Evolutionary conservation across 2,113 vertebrate genomes (phyloP).

Genomic region (Aegotheles bennettii): DNA sequence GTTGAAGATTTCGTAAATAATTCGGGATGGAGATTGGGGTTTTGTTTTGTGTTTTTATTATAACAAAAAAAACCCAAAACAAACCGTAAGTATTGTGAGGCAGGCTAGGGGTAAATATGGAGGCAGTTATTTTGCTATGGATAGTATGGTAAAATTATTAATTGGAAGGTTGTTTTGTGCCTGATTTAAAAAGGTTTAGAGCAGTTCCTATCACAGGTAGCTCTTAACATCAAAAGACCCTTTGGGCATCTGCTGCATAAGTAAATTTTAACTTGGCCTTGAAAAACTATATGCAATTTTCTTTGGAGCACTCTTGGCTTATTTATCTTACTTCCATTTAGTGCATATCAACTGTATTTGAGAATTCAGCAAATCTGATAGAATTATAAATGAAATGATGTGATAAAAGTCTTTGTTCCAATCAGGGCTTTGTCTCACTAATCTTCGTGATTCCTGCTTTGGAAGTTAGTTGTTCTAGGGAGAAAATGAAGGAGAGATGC

Average conservation of each 20-base stretch:
- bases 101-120: neutral
- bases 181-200: neutral
- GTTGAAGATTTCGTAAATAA: neutral
- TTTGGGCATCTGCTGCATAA: neutral
- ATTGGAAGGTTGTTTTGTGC: neutral
- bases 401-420: neutral
- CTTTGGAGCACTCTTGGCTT: neutral
- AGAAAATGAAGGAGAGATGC: neutral
- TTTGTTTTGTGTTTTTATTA: neutral
- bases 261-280: neutral
- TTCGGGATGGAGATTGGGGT: neutral
- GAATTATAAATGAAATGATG: neutral
- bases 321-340: neutral
- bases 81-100: neutral
- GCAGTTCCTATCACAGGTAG: neutral
- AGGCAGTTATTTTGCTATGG: neutral
- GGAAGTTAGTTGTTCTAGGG: constrained; percentile 19
- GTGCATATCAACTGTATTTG: neutral
- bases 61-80: neutral
- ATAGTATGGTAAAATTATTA: neutral
- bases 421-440: neutral
- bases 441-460: neutral
- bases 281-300: neutral
- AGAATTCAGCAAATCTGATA: neutral
- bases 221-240: neutral